phyloP scores from a whole-genome alignment of 2,113 vertebrate genomes.

The Alectura lathami region DNA sequence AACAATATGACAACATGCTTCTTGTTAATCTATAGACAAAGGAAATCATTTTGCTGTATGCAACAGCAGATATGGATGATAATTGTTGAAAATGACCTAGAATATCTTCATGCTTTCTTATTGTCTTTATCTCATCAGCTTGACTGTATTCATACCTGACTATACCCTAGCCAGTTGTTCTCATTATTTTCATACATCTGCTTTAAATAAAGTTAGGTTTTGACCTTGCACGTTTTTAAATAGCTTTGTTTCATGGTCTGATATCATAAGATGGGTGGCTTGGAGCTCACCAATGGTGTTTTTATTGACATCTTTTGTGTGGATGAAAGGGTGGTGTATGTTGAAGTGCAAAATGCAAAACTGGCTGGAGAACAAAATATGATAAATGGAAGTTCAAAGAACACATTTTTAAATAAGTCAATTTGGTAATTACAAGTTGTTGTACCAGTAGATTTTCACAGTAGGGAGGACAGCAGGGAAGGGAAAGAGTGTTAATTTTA shows the following conservation, averaged over 20 bases:
- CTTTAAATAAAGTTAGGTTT: neutral
- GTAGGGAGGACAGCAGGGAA: constrained; percentile 25
- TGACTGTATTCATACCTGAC: neutral
- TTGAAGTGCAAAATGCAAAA: neutral
- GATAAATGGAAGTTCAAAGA: constrained; percentile 13
- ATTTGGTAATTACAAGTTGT: constrained; percentile 33
- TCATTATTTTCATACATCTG: neutral
- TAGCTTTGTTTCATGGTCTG: neutral
- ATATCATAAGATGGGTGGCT: neutral
- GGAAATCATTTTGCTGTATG: neutral
- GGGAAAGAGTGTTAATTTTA: constrained; percentile 31
- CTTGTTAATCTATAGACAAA: neutral
- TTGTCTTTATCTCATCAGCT: neutral
- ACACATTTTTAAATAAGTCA: constrained; percentile 15
- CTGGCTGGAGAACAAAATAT: neutral
- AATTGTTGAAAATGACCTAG: neutral
- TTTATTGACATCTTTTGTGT: neutral
- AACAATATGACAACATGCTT: neutral
- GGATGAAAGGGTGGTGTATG: neutral
- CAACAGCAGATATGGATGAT: neutral
- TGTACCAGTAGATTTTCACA: constrained; percentile 43
- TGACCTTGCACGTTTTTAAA: neutral
- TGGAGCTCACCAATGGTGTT: neutral
- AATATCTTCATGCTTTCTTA: neutral
- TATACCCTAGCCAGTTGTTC: neutral